phyloP scores from a whole-genome alignment of 1,140 invertebrate species.

The Stegodyphus dumicola region DNA sequence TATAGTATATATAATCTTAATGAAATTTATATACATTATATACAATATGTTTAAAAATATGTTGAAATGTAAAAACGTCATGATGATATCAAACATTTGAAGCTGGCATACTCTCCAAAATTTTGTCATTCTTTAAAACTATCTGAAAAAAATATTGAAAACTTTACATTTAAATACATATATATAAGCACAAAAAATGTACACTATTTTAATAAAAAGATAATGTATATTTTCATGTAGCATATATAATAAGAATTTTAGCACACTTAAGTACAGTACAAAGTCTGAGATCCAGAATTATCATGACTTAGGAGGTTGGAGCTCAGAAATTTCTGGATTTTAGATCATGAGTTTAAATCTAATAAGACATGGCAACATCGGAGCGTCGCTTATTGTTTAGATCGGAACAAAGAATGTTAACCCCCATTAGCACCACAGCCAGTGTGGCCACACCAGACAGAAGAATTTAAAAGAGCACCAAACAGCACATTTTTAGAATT shows the following conservation, averaged over 20 bases:
- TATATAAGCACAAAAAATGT: background rate
- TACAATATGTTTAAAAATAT: background rate
- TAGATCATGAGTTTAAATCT: too few relatives aligned
- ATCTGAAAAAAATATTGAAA: constrained; percentile 33
- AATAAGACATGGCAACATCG: too few relatives aligned
- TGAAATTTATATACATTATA: background rate
- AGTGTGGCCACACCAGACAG: too few relatives aligned
- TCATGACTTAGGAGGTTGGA: too few relatives aligned
- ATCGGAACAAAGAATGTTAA: too few relatives aligned
- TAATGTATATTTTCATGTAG: background rate
- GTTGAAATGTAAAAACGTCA: background rate
- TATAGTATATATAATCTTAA: too few relatives aligned
- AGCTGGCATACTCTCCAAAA: constrained; percentile 55
- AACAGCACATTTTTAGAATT: too few relatives aligned
- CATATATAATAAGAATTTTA: background rate
- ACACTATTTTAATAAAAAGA: background rate
- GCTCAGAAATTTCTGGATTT: too few relatives aligned
- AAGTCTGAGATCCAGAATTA: too few relatives aligned
- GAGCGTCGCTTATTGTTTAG: too few relatives aligned
- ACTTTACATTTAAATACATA: background rate
- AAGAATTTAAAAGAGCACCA: too few relatives aligned
- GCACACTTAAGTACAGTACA: background rate
- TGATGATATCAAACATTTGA: constrained; percentile 49
- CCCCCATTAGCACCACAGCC: too few relatives aligned
- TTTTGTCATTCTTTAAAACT: constrained; percentile 57